Conservation (phyloP, 2,797 vertebrate genomes). For the Sebastolobus alascanus region DNA sequence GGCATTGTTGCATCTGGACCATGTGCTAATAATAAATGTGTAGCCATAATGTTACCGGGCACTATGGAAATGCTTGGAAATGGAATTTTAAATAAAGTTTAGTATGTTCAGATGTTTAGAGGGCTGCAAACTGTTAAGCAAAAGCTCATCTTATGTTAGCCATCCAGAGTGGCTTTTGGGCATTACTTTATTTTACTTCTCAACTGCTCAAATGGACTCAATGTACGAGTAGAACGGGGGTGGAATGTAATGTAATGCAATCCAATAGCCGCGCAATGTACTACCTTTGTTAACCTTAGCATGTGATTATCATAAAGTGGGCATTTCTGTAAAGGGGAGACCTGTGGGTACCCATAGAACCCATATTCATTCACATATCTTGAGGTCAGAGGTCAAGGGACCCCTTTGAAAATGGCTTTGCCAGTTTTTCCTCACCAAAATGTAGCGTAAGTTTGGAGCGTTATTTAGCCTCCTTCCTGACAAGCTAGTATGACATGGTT, state of each 20-base stretch:
- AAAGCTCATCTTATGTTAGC: conserved; percentile 9
- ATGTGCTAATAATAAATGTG: conserved; percentile 55
- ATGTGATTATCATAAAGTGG: not conserved
- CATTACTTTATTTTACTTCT: conserved; percentile 6
- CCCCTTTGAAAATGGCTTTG: no score
- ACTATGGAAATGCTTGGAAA: conserved; percentile 48
- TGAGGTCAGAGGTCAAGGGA: no score
- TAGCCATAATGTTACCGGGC: conserved; percentile 37
- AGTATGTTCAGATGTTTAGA: conserved; percentile 49
- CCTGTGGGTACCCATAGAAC: no score
- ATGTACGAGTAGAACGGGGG: not conserved
- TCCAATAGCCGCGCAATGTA: not conserved
- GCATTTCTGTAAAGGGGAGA: no score
- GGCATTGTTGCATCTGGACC: conserved; percentile 35
- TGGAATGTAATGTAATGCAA: not conserved
- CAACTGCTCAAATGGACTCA: not conserved
- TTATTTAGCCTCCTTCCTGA: no score
- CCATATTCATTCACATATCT: not conserved
- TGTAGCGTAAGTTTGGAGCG: no score
- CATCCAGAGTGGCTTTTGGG: conserved; percentile 9
- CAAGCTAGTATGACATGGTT: no score
- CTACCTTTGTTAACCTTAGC: not conserved
- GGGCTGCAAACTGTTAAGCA: conserved; percentile 27
- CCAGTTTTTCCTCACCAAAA: no score
- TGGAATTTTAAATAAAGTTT: conserved; percentile 61